Conservation (phyloP, 2,797 vertebrate species). For the Sebastes nivosus region DNA sequence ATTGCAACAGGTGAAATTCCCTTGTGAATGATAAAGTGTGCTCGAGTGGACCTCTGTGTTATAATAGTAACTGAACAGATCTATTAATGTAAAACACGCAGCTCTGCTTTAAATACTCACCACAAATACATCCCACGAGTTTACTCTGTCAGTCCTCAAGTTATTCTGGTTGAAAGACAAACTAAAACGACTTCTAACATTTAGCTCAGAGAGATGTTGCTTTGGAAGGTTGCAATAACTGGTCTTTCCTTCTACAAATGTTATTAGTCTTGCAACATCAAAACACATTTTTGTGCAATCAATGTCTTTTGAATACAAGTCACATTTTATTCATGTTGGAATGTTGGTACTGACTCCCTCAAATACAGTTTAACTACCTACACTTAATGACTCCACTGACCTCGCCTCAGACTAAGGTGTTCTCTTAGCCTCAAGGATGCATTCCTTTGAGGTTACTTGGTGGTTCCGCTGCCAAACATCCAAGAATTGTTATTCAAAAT, state of each 20-base stretch:
- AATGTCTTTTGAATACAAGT: background rate
- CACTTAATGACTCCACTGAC: background rate
- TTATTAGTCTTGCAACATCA: background rate
- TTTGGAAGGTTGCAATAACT: background rate
- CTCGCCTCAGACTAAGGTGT: background rate
- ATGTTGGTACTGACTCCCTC: background rate
- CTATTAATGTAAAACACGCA: slow-evolving; percentile 53
- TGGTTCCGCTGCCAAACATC: background rate
- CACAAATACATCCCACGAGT: slow-evolving; percentile 36
- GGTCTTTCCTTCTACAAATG: background rate
- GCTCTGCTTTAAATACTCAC: slow-evolving; percentile 63
- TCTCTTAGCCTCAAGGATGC: background rate
- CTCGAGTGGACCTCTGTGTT: background rate
- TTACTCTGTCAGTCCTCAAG: slow-evolving; percentile 25
- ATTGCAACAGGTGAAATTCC: slow-evolving; percentile 41
- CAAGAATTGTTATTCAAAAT: background rate
- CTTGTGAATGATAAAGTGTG: background rate
- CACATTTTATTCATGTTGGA: background rate
- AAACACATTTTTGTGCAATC: background rate
- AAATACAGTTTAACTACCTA: background rate
- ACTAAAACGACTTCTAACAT: slow-evolving; percentile 35
- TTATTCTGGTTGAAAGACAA: slow-evolving; percentile 47
- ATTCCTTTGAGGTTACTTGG: background rate
- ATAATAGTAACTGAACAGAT: slow-evolving; percentile 28
- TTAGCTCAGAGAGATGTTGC: slow-evolving; percentile 13